A percentile compares a stretch with the other conserved stretches of the same genome.
phyloP scores from a whole-genome alignment of 2,888 invertebrate genomes.

The Drosophila subquinaria region DNA sequence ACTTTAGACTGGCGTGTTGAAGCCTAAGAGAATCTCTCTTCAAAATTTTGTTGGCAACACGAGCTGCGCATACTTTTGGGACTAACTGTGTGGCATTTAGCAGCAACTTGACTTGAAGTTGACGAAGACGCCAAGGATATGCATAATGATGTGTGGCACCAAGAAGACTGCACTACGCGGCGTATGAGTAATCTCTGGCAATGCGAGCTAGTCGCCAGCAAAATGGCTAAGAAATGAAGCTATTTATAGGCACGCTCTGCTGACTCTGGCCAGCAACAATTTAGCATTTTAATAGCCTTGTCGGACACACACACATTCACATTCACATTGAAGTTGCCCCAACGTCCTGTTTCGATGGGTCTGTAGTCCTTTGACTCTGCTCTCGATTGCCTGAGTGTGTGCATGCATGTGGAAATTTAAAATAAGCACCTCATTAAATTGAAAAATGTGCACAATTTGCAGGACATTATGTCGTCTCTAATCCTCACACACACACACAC shows the following conservation, averaged over 20 bases:
- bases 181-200: constrained; percentile 67
- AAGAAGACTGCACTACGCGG: constrained; percentile 39
- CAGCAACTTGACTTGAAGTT: constrained; percentile 61
- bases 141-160: constrained; percentile 70
- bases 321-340: constrained; percentile 10
- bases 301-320: constrained; percentile 27
- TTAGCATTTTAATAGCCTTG: constrained; percentile 74
- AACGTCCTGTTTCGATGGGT: constrained; percentile 36
- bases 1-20: constrained; percentile 9
- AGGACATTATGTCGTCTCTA: constrained; percentile 71
- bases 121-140: constrained; percentile 39
- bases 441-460: constrained; percentile 81
- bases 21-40: constrained; percentile 19
- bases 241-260: constrained; percentile 48
- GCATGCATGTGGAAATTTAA: constrained; percentile 78
- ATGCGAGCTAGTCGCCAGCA: constrained; percentile 28
- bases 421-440: constrained; percentile 83
- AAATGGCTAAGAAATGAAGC: constrained; percentile 53
- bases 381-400: constrained; percentile 29
- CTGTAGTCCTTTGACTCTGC: constrained; percentile 19
- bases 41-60: constrained; percentile 32
- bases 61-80: constrained; percentile 53
- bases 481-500: constrained; percentile 38
- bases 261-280: constrained; percentile 56
- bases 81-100: constrained; percentile 56